phyloP scores from a whole-genome alignment of 2,797 vertebrate species.

The Anas capensis region DNA sequence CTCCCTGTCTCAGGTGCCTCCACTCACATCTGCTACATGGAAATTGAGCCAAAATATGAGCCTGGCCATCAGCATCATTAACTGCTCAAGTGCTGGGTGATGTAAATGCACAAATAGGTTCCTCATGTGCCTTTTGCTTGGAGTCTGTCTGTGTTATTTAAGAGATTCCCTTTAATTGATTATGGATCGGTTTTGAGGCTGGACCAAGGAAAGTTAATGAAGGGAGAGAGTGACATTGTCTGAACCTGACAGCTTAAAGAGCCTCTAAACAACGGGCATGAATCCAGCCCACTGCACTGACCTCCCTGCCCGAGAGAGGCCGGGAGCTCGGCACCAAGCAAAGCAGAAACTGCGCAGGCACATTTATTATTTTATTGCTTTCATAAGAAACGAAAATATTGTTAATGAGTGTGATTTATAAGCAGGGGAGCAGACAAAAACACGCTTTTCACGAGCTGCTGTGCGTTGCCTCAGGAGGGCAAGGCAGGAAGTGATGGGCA shows the following conservation, averaged over 20 bases:
- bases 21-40: background rate
- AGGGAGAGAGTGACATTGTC: background rate
- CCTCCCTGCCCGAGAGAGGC: background rate
- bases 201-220: background rate
- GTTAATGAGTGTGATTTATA: slow-evolving; percentile 59
- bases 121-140: background rate
- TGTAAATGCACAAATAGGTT: background rate
- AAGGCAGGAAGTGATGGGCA: slow-evolving; percentile 65
- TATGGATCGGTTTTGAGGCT: background rate
- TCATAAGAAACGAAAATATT: slow-evolving; percentile 36
- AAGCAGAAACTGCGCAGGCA: background rate
- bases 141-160: background rate
- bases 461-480: background rate
- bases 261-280: background rate
- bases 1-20: slow-evolving; percentile 4
- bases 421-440: slow-evolving; percentile 30
- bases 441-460: background rate
- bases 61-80: background rate
- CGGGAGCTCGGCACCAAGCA: background rate
- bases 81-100: background rate
- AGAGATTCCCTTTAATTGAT: background rate
- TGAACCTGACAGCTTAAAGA: background rate
- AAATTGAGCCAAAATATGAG: background rate
- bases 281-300: background rate
- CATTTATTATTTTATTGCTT: slow-evolving; percentile 36